Evolutionary conservation across 2,797 vertebrate genomes (phyloP).

Genomic region (Melanotaenia trifasciata): DNA sequence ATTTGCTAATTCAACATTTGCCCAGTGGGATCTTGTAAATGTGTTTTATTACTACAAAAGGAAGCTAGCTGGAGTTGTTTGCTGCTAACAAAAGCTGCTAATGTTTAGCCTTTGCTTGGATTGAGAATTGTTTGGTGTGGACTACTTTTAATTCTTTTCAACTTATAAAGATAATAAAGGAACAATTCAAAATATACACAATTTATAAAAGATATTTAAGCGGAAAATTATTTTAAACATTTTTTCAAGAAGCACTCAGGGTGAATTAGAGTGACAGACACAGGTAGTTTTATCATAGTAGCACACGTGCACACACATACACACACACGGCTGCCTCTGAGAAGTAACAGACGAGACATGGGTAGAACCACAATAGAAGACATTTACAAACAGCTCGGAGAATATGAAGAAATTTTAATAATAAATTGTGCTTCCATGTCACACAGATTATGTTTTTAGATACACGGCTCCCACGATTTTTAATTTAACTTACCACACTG

Average conservation of each 20-base stretch:
- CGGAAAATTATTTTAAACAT: no score
- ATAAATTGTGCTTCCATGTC: not conserved
- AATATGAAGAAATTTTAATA: no score
- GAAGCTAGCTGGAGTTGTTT: not conserved
- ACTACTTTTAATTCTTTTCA: not conserved
- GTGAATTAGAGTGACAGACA: no score
- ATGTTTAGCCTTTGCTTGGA: not conserved
- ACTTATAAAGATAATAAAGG: not conserved
- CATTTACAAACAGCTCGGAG: no score
- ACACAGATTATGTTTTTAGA: not conserved
- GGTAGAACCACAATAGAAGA: no score
- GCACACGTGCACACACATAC: no score
- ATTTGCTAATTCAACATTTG: not conserved
- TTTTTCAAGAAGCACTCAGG: no score
- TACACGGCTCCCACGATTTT: not conserved
- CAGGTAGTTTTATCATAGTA: no score
- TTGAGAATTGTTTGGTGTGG: not conserved
- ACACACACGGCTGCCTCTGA: no score
- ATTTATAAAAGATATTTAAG: not conserved
- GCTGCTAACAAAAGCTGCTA: not conserved
- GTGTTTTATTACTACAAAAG: not conserved
- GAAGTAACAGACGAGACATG: no score
- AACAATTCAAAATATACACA: not conserved
- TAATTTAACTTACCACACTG: not conserved
- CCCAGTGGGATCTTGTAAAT: not conserved